Percentiles rank a stretch among this genome's conserved stretches.
Evolutionary conservation across 2,888 invertebrate species (phyloP).

Genomic region (Macrostomum cliftonense): DNA sequence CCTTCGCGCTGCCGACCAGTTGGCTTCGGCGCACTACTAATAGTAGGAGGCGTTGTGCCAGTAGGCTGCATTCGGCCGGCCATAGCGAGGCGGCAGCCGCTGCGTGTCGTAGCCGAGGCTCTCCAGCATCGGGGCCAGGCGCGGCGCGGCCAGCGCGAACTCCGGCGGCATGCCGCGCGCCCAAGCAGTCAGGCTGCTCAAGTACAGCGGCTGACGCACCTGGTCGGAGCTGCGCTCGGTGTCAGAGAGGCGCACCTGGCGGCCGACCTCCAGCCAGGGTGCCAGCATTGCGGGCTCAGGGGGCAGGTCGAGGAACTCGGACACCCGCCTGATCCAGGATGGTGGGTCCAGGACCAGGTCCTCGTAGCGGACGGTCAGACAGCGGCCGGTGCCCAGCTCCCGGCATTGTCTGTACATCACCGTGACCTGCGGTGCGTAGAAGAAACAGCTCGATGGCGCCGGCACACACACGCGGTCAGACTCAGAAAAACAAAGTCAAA

Average conservation of each 20-base stretch:
- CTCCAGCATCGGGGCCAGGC: slow-evolving; percentile 79
- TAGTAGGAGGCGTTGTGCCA: too few species aligned
- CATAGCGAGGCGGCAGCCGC: slow-evolving; percentile 86
- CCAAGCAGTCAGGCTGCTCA: slow-evolving; percentile 60
- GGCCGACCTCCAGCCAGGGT: slow-evolving; percentile 90
- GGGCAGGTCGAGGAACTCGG: slow-evolving; percentile 67
- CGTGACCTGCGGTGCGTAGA: slow-evolving; percentile 10
- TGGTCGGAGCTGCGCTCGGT: slow-evolving; percentile 93
- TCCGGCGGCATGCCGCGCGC: slow-evolving; percentile 47
- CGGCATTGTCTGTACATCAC: slow-evolving; percentile 18
- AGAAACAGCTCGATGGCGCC: too few species aligned
- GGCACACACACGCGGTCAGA: too few species aligned
- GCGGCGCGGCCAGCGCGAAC: slow-evolving; percentile 73
- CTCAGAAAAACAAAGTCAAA: too few species aligned
- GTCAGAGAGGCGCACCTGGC: slow-evolving; percentile 77
- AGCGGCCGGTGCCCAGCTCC: slow-evolving; percentile 41
- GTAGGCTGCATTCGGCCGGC: slow-evolving; percentile 24
- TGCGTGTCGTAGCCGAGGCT: slow-evolving; percentile 73
- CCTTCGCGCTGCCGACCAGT: too few species aligned
- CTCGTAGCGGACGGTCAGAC: slow-evolving; percentile 82
- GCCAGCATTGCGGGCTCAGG: slow-evolving; percentile 90
- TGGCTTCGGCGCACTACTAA: too few species aligned
- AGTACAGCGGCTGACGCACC: slow-evolving; percentile 89
- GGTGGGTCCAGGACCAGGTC: slow-evolving; percentile 82
- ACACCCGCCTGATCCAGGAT: slow-evolving; percentile 65